A percentile compares a stretch with the other conserved stretches of the same genome.
These are phyloP conservation scores for Cyclophora punctaria DNA, from an alignment of 2,888 invertebrate genomes.

Conservation along the genomic window DNA sequence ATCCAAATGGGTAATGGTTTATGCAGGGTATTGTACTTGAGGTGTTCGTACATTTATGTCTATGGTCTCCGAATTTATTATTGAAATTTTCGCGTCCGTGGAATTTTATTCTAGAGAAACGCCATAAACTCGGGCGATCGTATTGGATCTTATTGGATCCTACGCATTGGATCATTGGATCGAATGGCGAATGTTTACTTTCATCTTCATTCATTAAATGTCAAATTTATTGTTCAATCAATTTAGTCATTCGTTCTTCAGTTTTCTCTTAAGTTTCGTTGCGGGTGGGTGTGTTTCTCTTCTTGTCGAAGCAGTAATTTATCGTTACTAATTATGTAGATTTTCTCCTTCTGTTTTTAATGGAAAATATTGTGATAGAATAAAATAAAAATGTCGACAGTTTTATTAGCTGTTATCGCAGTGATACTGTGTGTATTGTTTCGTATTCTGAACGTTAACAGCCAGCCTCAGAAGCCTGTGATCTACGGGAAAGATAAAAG, in stretches of 20 bases:
- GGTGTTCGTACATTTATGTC: no score
- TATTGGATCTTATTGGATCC: not conserved
- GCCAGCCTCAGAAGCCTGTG: constrained; percentile 85
- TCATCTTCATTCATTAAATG: constrained; percentile 11
- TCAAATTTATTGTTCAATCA: not conserved
- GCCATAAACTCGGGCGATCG: not conserved
- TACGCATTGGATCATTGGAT: not conserved
- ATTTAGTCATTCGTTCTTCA: constrained; percentile 5
- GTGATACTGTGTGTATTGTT: constrained; percentile 89
- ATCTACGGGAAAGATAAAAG: constrained; percentile 84
- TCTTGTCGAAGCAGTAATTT: constrained; percentile 28
- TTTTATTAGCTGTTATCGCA: constrained; percentile 85
- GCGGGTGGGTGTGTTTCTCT: constrained; percentile 27
- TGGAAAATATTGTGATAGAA: constrained; percentile 7
- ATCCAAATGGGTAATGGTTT: no score
- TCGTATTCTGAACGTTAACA: constrained; percentile 88
- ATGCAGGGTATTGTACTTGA: no score
- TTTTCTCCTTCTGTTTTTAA: constrained; percentile 22
- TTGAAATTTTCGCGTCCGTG: no score
- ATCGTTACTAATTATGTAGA: constrained; percentile 49
- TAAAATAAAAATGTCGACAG: constrained; percentile 80
- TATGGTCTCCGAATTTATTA: no score
- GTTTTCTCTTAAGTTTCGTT: constrained; percentile 28
- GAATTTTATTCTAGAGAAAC: constrained; percentile 2
- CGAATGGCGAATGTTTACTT: not conserved